phyloP scores from a whole-genome alignment of 2,888 invertebrate species.

The Ochlodes sylvanus region DNA sequence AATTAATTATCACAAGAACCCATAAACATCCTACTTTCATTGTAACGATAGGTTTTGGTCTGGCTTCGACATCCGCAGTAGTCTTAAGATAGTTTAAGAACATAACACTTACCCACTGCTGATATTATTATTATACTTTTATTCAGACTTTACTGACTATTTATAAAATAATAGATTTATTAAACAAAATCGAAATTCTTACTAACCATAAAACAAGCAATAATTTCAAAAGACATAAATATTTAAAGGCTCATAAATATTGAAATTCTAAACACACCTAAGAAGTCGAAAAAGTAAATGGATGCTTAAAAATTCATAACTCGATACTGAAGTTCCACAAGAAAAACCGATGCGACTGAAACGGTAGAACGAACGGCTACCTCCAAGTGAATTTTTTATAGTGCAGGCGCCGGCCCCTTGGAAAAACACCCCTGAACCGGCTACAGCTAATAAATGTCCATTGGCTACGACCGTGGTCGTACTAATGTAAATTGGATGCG shows the following conservation, averaged over 20 bases:
- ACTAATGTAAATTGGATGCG: constrained; percentile 47
- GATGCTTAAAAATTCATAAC: constrained; percentile 60
- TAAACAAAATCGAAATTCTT: no score
- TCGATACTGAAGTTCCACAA: constrained; percentile 47
- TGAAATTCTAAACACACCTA: constrained; percentile 30
- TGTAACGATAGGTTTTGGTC: no score
- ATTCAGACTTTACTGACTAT: no score
- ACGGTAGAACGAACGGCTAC: constrained; percentile 56
- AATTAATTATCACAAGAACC: no score
- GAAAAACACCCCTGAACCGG: constrained; percentile 75
- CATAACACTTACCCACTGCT: no score
- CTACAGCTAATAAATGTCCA: constrained; percentile 75
- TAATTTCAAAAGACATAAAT: constrained; percentile 14
- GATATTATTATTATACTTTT: no score
- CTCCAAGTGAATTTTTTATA: constrained; percentile 78
- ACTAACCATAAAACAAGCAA: not conserved
- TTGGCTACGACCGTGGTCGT: constrained; percentile 32
- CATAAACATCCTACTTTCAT: no score
- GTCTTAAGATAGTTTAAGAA: no score
- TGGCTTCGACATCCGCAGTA: no score
- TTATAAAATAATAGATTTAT: no score
- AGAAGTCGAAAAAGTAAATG: constrained; percentile 43
- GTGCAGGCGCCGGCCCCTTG: constrained; percentile 66
- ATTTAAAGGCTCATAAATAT: constrained; percentile 19
- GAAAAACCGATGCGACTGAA: constrained; percentile 62